phyloP scores from a whole-genome alignment of 1,140 invertebrate genomes.

The Ostrea denselamellosa region DNA sequence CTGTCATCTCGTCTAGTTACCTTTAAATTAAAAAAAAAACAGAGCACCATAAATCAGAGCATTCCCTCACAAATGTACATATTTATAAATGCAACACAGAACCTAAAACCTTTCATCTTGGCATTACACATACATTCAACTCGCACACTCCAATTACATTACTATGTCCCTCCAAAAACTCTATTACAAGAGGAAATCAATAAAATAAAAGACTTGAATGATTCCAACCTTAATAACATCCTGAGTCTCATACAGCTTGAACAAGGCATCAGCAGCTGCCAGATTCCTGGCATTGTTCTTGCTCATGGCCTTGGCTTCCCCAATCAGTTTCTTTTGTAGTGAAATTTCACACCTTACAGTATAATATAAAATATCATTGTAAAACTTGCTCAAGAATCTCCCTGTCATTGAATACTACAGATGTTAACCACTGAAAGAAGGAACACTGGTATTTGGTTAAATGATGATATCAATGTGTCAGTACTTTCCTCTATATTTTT shows the following conservation, averaged over 20 bases:
- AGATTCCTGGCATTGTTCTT: slow-evolving; percentile 64
- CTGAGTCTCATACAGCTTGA: slow-evolving; percentile 68
- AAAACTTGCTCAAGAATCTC: too few relatives aligned
- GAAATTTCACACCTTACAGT: slow-evolving; percentile 63
- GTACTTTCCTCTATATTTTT: too few relatives aligned
- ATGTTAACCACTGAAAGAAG: too few relatives aligned
- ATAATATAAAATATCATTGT: not conserved
- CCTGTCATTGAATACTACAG: too few relatives aligned
- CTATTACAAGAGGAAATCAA: too few relatives aligned
- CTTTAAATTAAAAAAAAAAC: slow-evolving; percentile 36
- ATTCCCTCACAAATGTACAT: not conserved
- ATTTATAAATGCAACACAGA: not conserved
- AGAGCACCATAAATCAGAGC: not conserved
- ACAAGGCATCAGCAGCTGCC: slow-evolving; percentile 67
- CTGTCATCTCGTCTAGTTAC: slow-evolving; percentile 56
- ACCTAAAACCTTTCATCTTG: too few relatives aligned
- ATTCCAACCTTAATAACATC: slow-evolving; percentile 64
- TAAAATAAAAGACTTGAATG: too few relatives aligned
- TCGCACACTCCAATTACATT: too few relatives aligned
- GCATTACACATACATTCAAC: too few relatives aligned
- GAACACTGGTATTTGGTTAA: too few relatives aligned
- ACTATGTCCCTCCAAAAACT: too few relatives aligned
- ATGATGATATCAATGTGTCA: too few relatives aligned
- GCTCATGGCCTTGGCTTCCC: slow-evolving; percentile 59
- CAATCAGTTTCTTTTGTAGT: slow-evolving; percentile 63